phyloP scores from a whole-genome alignment of 30 jellyfish, hydroid and myxozoan genomes.

The Cassiopea andromeda region DNA sequence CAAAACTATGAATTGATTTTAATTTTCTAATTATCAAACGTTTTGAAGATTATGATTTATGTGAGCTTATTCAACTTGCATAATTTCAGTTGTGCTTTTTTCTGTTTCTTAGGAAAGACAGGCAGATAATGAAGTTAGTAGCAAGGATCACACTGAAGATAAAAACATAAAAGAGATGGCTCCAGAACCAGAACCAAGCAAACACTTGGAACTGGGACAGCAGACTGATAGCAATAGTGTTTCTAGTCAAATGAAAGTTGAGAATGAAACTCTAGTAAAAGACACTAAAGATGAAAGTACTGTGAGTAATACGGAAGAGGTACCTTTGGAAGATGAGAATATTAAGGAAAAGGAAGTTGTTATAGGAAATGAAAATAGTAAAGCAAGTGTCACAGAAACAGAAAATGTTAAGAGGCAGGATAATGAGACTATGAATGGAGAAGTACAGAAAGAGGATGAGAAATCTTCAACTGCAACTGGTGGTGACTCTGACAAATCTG shows the following conservation, averaged over 20 bases:
- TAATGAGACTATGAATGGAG: constrained; percentile 2
- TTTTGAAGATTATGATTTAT: too few species aligned
- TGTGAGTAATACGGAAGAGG: background rate
- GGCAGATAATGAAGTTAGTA: background rate
- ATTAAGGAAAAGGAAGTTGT: background rate
- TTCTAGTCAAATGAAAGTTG: background rate
- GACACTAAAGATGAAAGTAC: background rate
- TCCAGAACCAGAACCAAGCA: background rate
- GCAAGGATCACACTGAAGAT: background rate
- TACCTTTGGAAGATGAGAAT: background rate
- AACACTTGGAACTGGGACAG: background rate
- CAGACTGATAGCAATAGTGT: background rate
- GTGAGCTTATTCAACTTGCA: too few species aligned
- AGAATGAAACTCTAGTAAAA: background rate
- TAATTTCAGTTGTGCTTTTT: too few species aligned
- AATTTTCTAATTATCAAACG: too few species aligned
- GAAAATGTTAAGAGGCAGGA: background rate
- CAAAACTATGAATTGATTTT: too few species aligned
- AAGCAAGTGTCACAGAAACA: background rate
- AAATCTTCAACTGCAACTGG: constrained; percentile 8
- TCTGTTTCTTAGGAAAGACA: background rate
- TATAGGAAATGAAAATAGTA: background rate
- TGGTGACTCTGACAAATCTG: background rate
- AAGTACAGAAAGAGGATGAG: background rate
- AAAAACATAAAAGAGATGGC: background rate